A percentile compares a stretch with the other conserved stretches of the same genome.
phyloP scores from a whole-genome alignment of 2,113 vertebrate genomes.

The Pangasianodon gigas region DNA sequence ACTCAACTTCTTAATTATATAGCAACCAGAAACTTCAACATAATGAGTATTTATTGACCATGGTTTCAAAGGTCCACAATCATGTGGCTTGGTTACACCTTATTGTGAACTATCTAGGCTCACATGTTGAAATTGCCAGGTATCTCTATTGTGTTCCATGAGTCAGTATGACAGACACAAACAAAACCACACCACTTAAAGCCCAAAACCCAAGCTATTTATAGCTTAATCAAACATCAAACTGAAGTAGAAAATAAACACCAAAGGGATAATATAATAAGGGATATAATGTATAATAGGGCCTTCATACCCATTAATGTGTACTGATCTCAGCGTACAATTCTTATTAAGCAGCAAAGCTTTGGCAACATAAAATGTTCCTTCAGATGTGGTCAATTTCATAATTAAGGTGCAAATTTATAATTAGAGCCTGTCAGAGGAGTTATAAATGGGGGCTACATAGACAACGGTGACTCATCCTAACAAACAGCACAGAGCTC shows the following conservation, averaged over 20 bases:
- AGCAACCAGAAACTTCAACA: background rate
- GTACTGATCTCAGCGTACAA: background rate
- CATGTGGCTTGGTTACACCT: constrained; percentile 22
- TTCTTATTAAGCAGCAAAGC: background rate
- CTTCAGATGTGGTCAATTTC: background rate
- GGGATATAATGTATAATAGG: background rate
- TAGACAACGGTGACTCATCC: constrained; percentile 15
- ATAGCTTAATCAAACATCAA: background rate
- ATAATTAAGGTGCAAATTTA: background rate
- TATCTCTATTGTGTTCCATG: background rate
- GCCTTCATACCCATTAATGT: background rate
- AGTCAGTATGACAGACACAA: background rate
- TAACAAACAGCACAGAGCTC: background rate
- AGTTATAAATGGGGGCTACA: background rate
- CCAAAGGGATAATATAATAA: background rate
- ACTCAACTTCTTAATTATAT: constrained; percentile 1
- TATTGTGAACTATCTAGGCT: background rate
- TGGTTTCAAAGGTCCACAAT: background rate
- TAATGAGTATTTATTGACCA: constrained; percentile 5
- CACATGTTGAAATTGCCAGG: background rate
- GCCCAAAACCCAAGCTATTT: background rate
- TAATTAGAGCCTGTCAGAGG: background rate
- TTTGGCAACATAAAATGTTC: background rate
- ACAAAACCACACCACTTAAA: background rate
- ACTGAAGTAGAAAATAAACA: background rate